Base-by-base conservation (phyloP, 2,797 vertebrate species). In the Zenarchopterus dispar region DNA sequence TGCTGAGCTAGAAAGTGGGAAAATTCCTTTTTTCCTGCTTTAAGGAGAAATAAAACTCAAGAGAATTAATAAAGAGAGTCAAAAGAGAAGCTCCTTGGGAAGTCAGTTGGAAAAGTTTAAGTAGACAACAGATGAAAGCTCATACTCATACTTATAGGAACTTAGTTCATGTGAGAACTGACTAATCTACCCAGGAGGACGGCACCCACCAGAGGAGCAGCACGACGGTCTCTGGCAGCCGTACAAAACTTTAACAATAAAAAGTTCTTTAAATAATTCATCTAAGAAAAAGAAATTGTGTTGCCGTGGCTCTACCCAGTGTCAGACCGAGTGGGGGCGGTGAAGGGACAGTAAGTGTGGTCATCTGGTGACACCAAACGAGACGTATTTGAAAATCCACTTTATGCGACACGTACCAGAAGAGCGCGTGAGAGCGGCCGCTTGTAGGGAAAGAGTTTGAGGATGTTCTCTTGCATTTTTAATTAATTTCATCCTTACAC, bases 391-490 rank as follows among this genome's bases (percentile, higher is more conserved):
- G 56, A 79, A 76, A 84, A 78, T 61, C 68, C 63, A 73, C 79
- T 81, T 83, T 65, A 54, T 28, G 7, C 68, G 78, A 70, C 79
- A 78, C 67, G 10, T 39, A 60, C 69, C 71, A 73, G 75, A 73
- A 75, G 70, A 76, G 67, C 81, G 75, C 49, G 66, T 76, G 82
- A 81, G 78, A 77, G 75, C 1, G 68, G 49, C 74, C 57, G 77
- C 83, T 77, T 84, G 44, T 73, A 60, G 65, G 72, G 53, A 71
- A 71, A 75, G 75, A 83, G 70, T 60, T 41, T 75, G 76, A 80
- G 69, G 79, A 81, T 89, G 84, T 88, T 83, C 83, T 84, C 54
- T 47, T 89, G 78, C 76, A 90, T 87, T 84, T 90, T 85, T 84
- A 77, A 88, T 91, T 87, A 75, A 88, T 82, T 81, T 85, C 63